Conservation (phyloP, 2,113 vertebrate species). For the Clarias batrachus region DNA sequence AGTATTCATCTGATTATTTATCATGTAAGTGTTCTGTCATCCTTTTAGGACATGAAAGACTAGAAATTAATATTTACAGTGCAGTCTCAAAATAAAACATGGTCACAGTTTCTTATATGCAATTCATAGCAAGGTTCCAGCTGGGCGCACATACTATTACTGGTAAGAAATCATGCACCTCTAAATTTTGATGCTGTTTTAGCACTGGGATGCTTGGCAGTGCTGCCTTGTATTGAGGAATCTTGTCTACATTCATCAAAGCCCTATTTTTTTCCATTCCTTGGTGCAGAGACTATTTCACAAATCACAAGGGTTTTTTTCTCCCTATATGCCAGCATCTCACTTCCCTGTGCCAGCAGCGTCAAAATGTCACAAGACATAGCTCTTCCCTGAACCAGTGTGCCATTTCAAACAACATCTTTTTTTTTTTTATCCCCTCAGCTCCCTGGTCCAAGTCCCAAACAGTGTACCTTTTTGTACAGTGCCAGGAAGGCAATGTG, state of each 20-base stretch:
- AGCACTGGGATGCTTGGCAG: constrained; percentile 24
- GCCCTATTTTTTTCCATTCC: constrained; percentile 30
- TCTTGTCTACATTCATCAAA: constrained; percentile 42
- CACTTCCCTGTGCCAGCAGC: constrained; percentile 43
- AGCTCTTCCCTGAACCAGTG: constrained; percentile 70
- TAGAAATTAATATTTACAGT: constrained; percentile 10
- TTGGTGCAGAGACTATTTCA: constrained; percentile 26
- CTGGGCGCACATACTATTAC: background rate
- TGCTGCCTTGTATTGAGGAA: constrained; percentile 2
- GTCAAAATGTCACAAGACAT: constrained; percentile 63
- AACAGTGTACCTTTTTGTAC: constrained; percentile 77
- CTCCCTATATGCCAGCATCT: constrained; percentile 29
- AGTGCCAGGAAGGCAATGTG: constrained; percentile 65
- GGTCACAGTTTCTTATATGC: background rate
- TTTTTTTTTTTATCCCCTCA: constrained; percentile 73
- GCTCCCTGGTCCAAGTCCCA: constrained; percentile 69
- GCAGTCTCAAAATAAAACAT: background rate
- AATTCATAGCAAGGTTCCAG: constrained; percentile 22
- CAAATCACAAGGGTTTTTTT: constrained; percentile 35
- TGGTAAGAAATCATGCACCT: constrained; percentile 33
- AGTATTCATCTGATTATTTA: constrained; percentile 1
- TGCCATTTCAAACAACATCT: constrained; percentile 69
- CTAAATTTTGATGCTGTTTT: constrained; percentile 25
- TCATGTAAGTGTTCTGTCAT: background rate
- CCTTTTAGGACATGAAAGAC: background rate